phyloP scores from a whole-genome alignment of 2,888 invertebrate species.

The Cinara cedri region DNA sequence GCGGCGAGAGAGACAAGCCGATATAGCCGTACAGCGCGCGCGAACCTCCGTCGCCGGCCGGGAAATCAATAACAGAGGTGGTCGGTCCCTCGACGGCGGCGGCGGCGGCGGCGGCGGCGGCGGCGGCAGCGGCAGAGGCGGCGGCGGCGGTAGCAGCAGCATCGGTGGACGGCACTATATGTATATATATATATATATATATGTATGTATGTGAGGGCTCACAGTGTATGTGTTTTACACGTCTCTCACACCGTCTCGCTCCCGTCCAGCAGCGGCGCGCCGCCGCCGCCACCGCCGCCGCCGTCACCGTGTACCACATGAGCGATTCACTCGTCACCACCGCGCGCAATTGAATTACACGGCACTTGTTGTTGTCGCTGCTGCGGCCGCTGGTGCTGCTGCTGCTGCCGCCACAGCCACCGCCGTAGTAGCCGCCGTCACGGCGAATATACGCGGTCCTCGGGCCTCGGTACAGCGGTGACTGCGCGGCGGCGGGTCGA shows the following conservation, averaged over 20 bases:
- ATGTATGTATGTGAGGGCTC: neutral
- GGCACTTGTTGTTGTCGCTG: constrained; percentile 26
- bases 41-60: constrained; percentile 33
- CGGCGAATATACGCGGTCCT: too few species aligned
- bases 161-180: constrained; percentile 16
- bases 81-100: constrained; percentile 36
- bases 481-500: neutral
- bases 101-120: neutral
- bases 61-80: constrained; percentile 52
- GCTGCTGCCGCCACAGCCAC: neutral
- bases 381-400: neutral
- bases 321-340: constrained; percentile 7
- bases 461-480: neutral
- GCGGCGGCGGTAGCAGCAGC: neutral
- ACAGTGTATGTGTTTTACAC: constrained; percentile 31
- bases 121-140: too few species aligned
- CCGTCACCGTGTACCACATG: neutral
- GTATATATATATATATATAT: neutral
- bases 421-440: too few species aligned
- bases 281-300: neutral
- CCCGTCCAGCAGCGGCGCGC: neutral
- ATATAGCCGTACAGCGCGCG: constrained; percentile 16
- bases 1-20: constrained; percentile 21
- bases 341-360: constrained; percentile 20
- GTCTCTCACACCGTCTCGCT: neutral